These are phyloP conservation scores for Dryadula phaetusa DNA, from an alignment of 2,888 invertebrate genomes.

Conservation along the genomic window DNA sequence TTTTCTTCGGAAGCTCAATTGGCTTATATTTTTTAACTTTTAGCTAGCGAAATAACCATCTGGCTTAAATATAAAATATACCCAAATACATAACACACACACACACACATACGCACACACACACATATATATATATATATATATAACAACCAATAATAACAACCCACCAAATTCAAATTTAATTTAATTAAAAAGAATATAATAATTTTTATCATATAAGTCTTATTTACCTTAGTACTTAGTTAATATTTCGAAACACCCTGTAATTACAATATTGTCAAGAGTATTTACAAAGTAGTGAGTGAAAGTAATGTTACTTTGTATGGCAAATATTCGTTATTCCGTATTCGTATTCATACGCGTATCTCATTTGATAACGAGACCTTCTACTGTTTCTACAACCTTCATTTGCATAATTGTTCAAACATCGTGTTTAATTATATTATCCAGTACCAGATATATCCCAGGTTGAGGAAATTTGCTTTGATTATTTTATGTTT, in stretches of 20 bases:
- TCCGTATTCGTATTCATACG: conserved; percentile 55
- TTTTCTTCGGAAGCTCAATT: background rate
- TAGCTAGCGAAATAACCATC: too few relatives aligned
- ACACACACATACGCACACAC: too few relatives aligned
- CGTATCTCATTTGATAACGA: conserved; percentile 60
- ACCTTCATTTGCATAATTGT: conserved; percentile 68
- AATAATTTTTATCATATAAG: too few relatives aligned
- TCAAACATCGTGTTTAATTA: conserved; percentile 61
- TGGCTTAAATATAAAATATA: too few relatives aligned
- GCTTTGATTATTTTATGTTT: conserved; percentile 28
- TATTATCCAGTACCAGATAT: conserved; percentile 35
- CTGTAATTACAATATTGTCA: background rate
- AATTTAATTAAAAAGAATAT: too few relatives aligned
- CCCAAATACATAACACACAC: too few relatives aligned
- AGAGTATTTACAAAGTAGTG: background rate
- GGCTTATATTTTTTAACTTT: background rate
- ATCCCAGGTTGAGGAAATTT: conserved; percentile 21
- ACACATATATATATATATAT: too few relatives aligned
- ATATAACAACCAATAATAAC: too few relatives aligned
- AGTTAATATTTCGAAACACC: too few relatives aligned
- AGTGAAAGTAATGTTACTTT: conserved; percentile 39
- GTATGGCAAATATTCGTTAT: conserved; percentile 23
- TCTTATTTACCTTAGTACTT: too few relatives aligned
- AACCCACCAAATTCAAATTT: too few relatives aligned
- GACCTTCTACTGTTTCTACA: conserved; percentile 60